phyloP scores from a whole-genome alignment of 1,140 invertebrate species.

The Paracyclopina nana region DNA sequence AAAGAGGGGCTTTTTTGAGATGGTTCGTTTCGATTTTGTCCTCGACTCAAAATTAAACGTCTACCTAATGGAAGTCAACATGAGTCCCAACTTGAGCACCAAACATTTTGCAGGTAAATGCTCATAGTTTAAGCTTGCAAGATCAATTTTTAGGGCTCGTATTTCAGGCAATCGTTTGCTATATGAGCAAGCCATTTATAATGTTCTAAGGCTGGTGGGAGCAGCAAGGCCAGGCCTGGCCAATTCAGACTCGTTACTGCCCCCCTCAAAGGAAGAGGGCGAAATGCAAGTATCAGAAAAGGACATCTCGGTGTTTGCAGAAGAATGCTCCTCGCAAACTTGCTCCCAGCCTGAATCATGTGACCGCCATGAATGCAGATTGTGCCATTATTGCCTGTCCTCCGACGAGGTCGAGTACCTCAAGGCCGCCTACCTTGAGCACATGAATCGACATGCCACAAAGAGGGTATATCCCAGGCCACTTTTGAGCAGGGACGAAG shows the following conservation, averaged over 20 bases:
- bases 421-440: slow-evolving; percentile 49
- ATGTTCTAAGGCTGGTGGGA: slow-evolving; percentile 59
- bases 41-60: slow-evolving; percentile 70
- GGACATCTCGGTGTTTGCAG: slow-evolving; percentile 53
- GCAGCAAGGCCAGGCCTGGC: slow-evolving; percentile 33
- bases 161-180: slow-evolving; percentile 43
- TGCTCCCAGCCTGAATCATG: slow-evolving; percentile 41
- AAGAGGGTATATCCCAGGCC: slow-evolving; percentile 54
- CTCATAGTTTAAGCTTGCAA: too few species aligned
- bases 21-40: slow-evolving; percentile 81
- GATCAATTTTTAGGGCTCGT: too few species aligned
- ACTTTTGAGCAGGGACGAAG: slow-evolving; percentile 25
- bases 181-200: slow-evolving; percentile 82
- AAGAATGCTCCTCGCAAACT: slow-evolving; percentile 38
- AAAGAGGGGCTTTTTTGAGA: slow-evolving; percentile 59
- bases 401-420: slow-evolving; percentile 36
- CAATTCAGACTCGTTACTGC: slow-evolving; percentile 18
- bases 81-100: slow-evolving; percentile 91
- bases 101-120: slow-evolving; percentile 71
- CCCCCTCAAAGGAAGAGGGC: slow-evolving; percentile 25
- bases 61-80: slow-evolving; percentile 85
- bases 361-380: slow-evolving; percentile 47
- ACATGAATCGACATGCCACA: slow-evolving; percentile 51
- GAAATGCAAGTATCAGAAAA: slow-evolving; percentile 52
- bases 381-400: slow-evolving; percentile 57